Evolutionary conservation across 1,140 invertebrate species (phyloP), one percentile per base, ranked within the genome.

Genomic region (Cyclargus thomasi): DNA sequence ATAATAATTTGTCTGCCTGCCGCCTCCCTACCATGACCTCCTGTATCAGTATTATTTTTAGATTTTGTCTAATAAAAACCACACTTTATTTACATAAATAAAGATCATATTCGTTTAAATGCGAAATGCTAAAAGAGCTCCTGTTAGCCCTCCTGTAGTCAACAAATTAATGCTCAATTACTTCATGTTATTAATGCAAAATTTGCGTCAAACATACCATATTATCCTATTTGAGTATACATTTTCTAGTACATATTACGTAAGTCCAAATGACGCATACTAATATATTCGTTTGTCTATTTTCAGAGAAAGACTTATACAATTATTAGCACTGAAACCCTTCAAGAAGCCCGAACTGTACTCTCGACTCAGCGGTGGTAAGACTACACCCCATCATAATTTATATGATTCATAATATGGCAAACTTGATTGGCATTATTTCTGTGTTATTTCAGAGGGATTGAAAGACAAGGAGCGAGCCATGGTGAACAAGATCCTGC

Each of bases 261-360:
- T 39, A 39, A 6, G 36, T 39, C 39, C 39, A 11, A 1, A 1
- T 47, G 39, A 47, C 39, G 39, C 20, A 21, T 8, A 59, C 20
- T 59, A 59, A 59, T 59, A 59, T 20, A 20, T 59, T 18, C 11
- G 55, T 59, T 22, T 59, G 18, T 20, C 17, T 59, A 73, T 80
- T 88, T 91, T 75, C 91, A 97, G 96, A 86, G 97, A 98, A 91
- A 93, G 97, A 82, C 93, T 99, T 74, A 97, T 98, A 84, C 97
- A 99, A 90, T 92, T 98, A 80, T 92, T 99, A 86, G 97, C 97
- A 74, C 89, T 98, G 80, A 95, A 96, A 91, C 95, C 97, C 62
- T 98, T 95, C 88, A 98, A 98, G 91, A 98, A 97, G 91, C 95
- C 96, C 16, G 97, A 98, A 92, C 88, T 99, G 39, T 94, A 95